A percentile compares a stretch with the other conserved stretches of the same genome.
These are phyloP conservation scores for Mechanitis mazaeus DNA, from an alignment of 2,888 invertebrate genomes.

Conservation along the genomic window DNA sequence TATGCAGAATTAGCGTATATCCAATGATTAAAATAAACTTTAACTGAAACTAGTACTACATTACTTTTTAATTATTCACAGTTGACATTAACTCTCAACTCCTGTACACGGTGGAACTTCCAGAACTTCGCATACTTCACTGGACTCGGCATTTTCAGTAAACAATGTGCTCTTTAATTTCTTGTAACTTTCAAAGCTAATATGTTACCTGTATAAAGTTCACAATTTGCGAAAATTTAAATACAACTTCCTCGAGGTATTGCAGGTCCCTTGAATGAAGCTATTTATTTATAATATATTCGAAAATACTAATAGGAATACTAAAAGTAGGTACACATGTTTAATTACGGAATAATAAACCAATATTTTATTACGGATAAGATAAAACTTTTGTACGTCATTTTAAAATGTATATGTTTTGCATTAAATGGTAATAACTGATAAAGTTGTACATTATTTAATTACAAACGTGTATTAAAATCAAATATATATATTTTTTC, in stretches of 20 bases:
- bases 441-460: too few species aligned
- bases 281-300: too few species aligned
- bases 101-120: slow-evolving; percentile 29
- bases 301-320: too few species aligned
- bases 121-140: slow-evolving; percentile 31
- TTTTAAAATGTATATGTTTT: too few species aligned
- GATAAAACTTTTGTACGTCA: too few species aligned
- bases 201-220: slow-evolving; percentile 34
- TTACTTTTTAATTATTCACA: slow-evolving; percentile 19
- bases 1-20: background rate
- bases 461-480: too few species aligned
- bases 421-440: too few species aligned
- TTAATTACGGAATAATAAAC: too few species aligned
- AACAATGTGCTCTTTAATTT: slow-evolving; percentile 52
- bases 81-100: slow-evolving; percentile 20
- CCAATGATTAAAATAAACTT: slow-evolving; percentile 5
- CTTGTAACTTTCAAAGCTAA: slow-evolving; percentile 39
- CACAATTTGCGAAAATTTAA: slow-evolving; percentile 19
- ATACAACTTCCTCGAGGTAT: background rate
- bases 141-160: slow-evolving; percentile 29
- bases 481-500: too few species aligned
- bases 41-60: slow-evolving; percentile 2
- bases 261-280: background rate
- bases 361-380: too few species aligned
- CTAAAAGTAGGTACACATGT: too few species aligned